Evolutionary conservation across 2,888 invertebrate genomes (phyloP).

Genomic region (Meteorus colon): DNA sequence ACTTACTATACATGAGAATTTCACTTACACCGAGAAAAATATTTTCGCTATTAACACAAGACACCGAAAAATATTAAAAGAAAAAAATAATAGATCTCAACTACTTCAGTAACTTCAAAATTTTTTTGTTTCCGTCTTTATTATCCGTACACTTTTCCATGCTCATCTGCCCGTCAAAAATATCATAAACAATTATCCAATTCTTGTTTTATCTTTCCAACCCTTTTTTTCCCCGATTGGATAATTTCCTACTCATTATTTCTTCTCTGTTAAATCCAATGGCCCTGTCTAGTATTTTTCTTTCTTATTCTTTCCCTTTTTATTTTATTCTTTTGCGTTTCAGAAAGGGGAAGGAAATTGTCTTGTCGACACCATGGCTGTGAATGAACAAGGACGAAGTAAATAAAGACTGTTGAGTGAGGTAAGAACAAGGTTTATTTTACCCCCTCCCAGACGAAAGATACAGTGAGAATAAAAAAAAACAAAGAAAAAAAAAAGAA

Average conservation of each 20-base stretch:
- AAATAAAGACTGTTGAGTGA: neutral
- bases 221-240: neutral
- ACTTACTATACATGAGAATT: neutral
- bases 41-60: neutral
- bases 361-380: neutral
- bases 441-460: neutral
- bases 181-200: neutral
- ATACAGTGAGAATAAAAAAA: neutral
- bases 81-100: too few relatives aligned
- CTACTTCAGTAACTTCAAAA: too few relatives aligned
- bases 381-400: neutral
- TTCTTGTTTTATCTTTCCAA: constrained; percentile 7
- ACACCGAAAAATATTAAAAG: neutral
- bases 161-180: too few relatives aligned
- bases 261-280: constrained; percentile 6
- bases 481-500: neutral
- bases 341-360: constrained; percentile 26
- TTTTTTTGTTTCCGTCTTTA: too few relatives aligned
- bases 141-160: too few relatives aligned
- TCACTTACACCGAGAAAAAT: neutral
- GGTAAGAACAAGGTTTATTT: neutral
- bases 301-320: neutral
- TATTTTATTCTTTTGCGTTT: constrained; percentile 16
- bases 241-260: constrained; percentile 26
- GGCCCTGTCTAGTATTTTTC: constrained; percentile 7